These are phyloP conservation scores for Origma solitaria DNA, from an alignment of 2,113 vertebrate genomes.

Conservation along the genomic window DNA sequence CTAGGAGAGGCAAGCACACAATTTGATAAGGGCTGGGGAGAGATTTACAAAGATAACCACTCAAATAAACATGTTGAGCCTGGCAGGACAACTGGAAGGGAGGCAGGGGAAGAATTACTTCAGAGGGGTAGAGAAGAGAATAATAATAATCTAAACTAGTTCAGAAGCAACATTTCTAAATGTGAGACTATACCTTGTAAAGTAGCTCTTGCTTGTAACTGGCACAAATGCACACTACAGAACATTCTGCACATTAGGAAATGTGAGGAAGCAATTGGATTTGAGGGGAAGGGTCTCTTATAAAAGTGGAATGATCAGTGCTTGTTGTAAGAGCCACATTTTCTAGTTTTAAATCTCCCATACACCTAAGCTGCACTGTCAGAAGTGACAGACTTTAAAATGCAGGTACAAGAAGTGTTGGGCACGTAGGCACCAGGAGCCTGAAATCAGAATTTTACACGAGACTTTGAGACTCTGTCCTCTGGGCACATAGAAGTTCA, in stretches of 20 bases:
- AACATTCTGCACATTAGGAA: background rate
- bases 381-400: background rate
- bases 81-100: background rate
- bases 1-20: background rate
- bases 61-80: background rate
- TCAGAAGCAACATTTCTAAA: background rate
- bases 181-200: background rate
- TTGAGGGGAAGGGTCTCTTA: background rate
- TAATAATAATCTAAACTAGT: background rate
- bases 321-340: background rate
- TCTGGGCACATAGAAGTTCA: background rate
- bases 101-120: background rate
- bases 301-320: background rate
- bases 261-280: background rate
- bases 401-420: background rate
- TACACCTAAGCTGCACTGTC: background rate
- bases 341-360: background rate
- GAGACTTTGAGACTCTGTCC: background rate
- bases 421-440: background rate
- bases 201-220: background rate
- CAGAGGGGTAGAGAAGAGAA: background rate
- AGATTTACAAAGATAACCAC: background rate
- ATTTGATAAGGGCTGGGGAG: background rate
- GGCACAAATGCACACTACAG: background rate
- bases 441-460: background rate